Percentiles rank a stretch among this genome's conserved stretches.
Evolutionary conservation across 2,888 invertebrate species (phyloP).

Genomic region (Trachelus tabidus): DNA sequence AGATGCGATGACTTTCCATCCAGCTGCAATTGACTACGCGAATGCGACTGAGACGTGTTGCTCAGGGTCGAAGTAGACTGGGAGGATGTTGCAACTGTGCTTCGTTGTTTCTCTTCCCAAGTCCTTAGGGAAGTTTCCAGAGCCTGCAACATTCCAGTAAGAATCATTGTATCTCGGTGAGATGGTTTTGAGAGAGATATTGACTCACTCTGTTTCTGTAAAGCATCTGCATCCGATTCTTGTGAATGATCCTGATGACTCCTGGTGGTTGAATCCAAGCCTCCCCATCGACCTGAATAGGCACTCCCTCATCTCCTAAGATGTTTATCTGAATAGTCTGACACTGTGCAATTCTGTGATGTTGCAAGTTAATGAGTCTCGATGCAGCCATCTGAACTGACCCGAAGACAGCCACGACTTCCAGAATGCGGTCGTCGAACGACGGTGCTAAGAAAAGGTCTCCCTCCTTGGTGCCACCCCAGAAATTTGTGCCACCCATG

Average conservation of each 20-base stretch:
- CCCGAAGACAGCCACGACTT: conserved; percentile 98
- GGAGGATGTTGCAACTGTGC: conserved; percentile 60
- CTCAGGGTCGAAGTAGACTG: conserved; percentile 53
- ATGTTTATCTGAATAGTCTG: conserved; percentile 96
- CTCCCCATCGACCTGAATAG: conserved; percentile 97
- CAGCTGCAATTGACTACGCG: conserved; percentile 54
- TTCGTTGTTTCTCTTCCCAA: conserved; percentile 86
- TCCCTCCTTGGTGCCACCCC: conserved; percentile 94
- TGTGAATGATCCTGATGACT: conserved; percentile 94
- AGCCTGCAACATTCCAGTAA: conserved; percentile 66
- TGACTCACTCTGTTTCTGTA: conserved; percentile 82
- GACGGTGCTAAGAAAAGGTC: conserved; percentile 93
- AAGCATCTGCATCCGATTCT: conserved; percentile 96
- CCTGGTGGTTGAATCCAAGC: conserved; percentile 98
- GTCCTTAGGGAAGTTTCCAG: conserved; percentile 89
- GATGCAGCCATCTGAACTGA: conserved; percentile 98
- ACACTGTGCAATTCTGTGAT: conserved; percentile 97
- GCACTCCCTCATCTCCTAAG: conserved; percentile 90
- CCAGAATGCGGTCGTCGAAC: conserved; percentile 95
- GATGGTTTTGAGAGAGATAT: not conserved
- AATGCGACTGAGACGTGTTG: conserved; percentile 40
- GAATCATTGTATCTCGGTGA: conserved; percentile 1
- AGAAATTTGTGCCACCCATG: conserved; percentile 98
- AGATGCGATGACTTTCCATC: conserved; percentile 69
- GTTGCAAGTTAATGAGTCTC: conserved; percentile 92